phyloP scores from a whole-genome alignment of 2,113 vertebrate species.

The Paracyprichromis sp. region DNA sequence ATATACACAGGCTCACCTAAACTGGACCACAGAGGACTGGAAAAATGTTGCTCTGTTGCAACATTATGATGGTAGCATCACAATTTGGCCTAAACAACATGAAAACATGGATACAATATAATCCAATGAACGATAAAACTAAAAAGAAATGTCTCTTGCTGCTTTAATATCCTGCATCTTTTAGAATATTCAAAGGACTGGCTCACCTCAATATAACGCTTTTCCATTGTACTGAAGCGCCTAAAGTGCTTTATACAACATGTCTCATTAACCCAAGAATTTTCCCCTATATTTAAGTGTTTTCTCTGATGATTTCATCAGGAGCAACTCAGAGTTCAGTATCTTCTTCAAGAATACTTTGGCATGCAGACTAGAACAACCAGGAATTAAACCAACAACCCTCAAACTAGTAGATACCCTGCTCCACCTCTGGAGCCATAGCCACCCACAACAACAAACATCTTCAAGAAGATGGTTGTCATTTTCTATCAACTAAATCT shows the following conservation, averaged over 20 bases:
- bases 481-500: not conserved
- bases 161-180: not conserved
- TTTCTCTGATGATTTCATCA: not conserved
- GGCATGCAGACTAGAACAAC: not conserved
- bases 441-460: not conserved
- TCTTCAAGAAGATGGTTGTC: not conserved
- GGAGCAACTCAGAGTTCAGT: not conserved
- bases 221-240: not conserved
- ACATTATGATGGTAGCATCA: not conserved
- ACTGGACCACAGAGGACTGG: not conserved
- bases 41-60: not conserved
- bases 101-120: not conserved
- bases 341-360: not conserved
- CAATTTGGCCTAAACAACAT: not conserved
- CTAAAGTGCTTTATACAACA: not conserved
- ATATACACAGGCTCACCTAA: not conserved
- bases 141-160: not conserved
- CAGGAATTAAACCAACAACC: not conserved
- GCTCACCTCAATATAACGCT: not conserved
- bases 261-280: not conserved
- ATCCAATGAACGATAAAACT: not conserved
- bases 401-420: not conserved
- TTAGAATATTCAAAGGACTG: not conserved
- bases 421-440: not conserved
- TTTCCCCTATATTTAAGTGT: not conserved